phyloP scores from a whole-genome alignment of 2,113 vertebrate species.

The Malurus elegans region DNA sequence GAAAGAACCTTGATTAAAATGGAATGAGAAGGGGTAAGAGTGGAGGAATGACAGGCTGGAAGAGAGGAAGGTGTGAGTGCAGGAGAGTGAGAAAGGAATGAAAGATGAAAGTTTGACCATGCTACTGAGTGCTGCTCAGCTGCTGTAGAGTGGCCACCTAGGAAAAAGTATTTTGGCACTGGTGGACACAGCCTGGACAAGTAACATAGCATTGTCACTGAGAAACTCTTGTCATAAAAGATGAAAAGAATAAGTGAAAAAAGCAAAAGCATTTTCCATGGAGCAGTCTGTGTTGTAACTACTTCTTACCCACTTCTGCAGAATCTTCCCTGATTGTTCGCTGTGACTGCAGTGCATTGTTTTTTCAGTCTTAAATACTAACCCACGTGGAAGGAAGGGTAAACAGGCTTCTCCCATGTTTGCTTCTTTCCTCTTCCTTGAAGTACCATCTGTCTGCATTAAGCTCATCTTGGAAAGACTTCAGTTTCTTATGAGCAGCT shows the following conservation, averaged over 20 bases:
- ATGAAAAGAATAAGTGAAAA: neutral
- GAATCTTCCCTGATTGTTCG: neutral
- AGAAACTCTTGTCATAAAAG: neutral
- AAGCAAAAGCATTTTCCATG: neutral
- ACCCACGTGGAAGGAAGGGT: neutral
- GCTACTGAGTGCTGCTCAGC: neutral
- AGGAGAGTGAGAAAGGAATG: neutral
- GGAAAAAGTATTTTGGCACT: neutral
- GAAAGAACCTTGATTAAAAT: constrained; percentile 73
- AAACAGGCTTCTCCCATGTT: neutral
- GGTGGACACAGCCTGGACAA: neutral
- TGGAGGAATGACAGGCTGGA: constrained; percentile 13
- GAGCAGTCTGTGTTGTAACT: neutral
- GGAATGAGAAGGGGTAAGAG: constrained; percentile 47
- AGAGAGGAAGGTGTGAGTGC: neutral
- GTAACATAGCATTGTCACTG: neutral
- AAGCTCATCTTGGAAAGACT: constrained; percentile 15
- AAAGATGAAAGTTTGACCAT: neutral
- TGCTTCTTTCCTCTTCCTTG: neutral
- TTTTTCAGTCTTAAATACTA: neutral
- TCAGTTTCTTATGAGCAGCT: neutral
- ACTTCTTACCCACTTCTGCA: neutral
- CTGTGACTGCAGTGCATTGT: neutral
- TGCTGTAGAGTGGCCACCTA: neutral
- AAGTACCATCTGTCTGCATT: neutral